These are phyloP conservation scores for Danio albolineatus DNA, from an alignment of 2,797 vertebrate species.

Conservation along the genomic window DNA sequence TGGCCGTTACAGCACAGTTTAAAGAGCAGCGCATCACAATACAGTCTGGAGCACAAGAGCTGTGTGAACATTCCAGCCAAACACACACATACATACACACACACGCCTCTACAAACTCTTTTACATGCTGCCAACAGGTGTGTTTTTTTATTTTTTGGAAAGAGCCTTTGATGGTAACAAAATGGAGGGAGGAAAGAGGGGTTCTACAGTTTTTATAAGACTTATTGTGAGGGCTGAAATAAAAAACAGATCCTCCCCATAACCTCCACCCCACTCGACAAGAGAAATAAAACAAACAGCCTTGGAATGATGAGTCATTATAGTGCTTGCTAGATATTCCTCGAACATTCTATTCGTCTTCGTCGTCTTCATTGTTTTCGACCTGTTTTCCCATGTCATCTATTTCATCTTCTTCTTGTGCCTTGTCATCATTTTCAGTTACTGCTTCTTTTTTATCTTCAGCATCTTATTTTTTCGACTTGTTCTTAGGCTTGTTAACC, in stretches of 20 bases:
- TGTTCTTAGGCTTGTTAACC: not conserved
- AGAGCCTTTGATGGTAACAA: constrained; percentile 67
- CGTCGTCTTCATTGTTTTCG: too few relatives aligned
- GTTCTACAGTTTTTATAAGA: constrained; percentile 61
- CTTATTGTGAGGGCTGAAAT: constrained; percentile 60
- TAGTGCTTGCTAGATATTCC: constrained; percentile 26
- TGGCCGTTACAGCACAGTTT: constrained; percentile 3
- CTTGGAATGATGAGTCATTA: constrained; percentile 53
- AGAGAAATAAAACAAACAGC: constrained; percentile 52
- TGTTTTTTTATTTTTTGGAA: constrained; percentile 49
- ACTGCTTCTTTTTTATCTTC: not conserved
- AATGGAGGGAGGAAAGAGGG: constrained; percentile 39
- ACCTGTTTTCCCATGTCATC: not conserved
- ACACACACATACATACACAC: constrained; percentile 13
- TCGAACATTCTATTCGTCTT: constrained; percentile 19
- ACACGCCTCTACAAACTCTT: constrained; percentile 43
- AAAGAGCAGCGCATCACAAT: constrained; percentile 31
- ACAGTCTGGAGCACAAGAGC: constrained; percentile 20
- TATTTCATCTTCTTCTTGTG: not conserved
- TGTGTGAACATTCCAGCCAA: constrained; percentile 26
- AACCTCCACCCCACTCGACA: constrained; percentile 15
- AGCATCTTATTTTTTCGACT: not conserved
- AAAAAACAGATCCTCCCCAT: constrained; percentile 52
- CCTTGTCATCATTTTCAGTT: not conserved
- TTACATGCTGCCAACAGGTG: constrained; percentile 55